phyloP scores from a whole-genome alignment of 37 sponge, comb jelly and placozoan genomes.

The Beroe forskalii region DNA sequence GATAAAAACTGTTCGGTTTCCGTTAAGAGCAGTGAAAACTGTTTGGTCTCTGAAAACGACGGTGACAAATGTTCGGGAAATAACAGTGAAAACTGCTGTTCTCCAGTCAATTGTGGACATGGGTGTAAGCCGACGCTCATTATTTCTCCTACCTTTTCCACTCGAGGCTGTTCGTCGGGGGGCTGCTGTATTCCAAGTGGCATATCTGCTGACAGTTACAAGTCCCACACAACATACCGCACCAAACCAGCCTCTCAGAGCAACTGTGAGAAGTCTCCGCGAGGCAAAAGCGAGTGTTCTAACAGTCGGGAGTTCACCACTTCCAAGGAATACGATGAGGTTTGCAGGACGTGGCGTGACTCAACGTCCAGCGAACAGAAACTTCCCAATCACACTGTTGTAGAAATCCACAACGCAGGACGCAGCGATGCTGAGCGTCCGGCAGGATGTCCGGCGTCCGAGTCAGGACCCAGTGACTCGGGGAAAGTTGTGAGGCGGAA shows the following conservation, averaged over 20 bases:
- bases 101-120: neutral
- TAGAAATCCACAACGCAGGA: neutral
- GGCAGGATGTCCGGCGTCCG: neutral
- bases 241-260: neutral
- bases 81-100: neutral
- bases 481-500: neutral
- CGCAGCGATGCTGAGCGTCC: neutral
- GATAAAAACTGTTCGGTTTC: neutral
- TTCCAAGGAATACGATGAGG: neutral
- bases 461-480: neutral
- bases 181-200: neutral
- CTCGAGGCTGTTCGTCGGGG: no score
- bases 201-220: neutral
- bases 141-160: no score
- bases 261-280: neutral
- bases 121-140: no score
- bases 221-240: neutral
- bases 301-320: neutral
- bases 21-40: neutral
- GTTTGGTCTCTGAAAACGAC: neutral
- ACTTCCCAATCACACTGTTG: neutral
- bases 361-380: neutral
- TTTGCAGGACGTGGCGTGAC: neutral
- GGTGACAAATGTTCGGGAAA: neutral
- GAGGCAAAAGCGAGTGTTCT: neutral